Evolutionary conservation across 2,797 vertebrate genomes (phyloP), one percentile per base, ranked within the genome.

Genomic region (Halcyon badia): DNA sequence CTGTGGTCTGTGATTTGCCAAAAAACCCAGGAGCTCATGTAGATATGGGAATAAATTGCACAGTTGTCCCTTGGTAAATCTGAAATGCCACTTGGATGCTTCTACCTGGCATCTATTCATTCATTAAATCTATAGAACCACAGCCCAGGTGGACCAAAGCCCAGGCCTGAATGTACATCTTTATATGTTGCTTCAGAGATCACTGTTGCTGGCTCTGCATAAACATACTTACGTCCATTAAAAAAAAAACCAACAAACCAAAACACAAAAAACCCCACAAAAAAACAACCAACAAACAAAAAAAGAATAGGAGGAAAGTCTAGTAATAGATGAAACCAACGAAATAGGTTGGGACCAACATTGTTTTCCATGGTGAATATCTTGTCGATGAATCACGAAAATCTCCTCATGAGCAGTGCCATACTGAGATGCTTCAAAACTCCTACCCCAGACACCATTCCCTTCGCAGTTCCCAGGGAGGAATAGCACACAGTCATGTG

Each of bases 381-480:
- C 28, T 79, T 60, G 58, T 49, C 77, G 42, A 9, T 71, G 80
- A 92, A 86, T 79, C 66, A 94, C 72, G 84, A 77, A 75, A 90
- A 49, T 5, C 8, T 85, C 39, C 39, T 54, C 30, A 85, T 15
- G 79, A 86, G 26, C 81, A 42, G 19, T 9, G 58, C 37, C 41
- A 33, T 20, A 44, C 3, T 0, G 10, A 66, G 52, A 57, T 71
- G 51, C 60, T 95, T 39, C 71, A 60, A 90, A 94, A 35, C 20
- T 73, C n/a, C 18, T 44, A 35, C 30, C n/a, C 20, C 31, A 65
- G 37, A 6, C 9, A 1, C 41, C 54, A 28, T 5, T 94, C 62
- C 26, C 19, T 37, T 3, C 0, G 26, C 0, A 0, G 42, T 10
- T 90, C 31, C 42, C 18, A 6, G 11, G 54, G 54, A 83, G 18